These are phyloP conservation scores for Achatina immaculata DNA, from an alignment of 1,140 invertebrate genomes.

Conservation along the genomic window DNA sequence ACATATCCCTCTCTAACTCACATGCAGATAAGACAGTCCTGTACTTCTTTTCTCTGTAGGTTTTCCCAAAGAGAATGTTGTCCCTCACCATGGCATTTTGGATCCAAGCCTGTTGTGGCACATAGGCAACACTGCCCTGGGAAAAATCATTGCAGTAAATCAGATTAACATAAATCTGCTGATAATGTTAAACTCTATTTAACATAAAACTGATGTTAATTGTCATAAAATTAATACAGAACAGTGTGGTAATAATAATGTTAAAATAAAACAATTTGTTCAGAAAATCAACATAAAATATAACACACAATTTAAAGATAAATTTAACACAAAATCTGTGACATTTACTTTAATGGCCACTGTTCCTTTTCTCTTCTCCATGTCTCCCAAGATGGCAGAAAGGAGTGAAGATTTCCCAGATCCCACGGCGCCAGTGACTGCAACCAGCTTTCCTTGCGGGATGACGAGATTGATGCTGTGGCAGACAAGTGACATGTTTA, in stretches of 20 bases:
- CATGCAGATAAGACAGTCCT: slow-evolving; percentile 73
- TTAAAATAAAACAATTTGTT: too few species aligned
- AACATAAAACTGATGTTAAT: too few species aligned
- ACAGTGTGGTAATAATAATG: too few species aligned
- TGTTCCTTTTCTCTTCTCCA: slow-evolving; percentile 26
- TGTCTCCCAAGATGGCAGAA: slow-evolving; percentile 24
- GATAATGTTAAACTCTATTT: too few species aligned
- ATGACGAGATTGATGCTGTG: not conserved
- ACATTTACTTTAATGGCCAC: slow-evolving; percentile 2
- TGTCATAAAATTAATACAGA: too few species aligned
- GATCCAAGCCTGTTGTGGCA: slow-evolving; percentile 87
- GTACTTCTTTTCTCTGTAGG: slow-evolving; percentile 64
- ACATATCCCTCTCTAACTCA: slow-evolving; percentile 79
- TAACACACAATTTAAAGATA: too few species aligned
- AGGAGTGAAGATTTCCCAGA: slow-evolving; percentile 19
- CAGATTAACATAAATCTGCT: too few species aligned
- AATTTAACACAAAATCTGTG: too few species aligned
- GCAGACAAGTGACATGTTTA: too few species aligned
- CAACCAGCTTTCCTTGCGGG: not conserved
- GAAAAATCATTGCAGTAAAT: too few species aligned
- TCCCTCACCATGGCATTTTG: slow-evolving; percentile 83
- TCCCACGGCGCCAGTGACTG: not conserved
- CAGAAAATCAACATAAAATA: too few species aligned
- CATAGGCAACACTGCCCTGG: slow-evolving; percentile 77
- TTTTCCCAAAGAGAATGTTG: slow-evolving; percentile 84